Evolutionary conservation across 37 sponge, comb jelly and placozoan species (phyloP), one percentile per base, ranked within the genome.

Genomic region (Aplysina aerophoba): DNA sequence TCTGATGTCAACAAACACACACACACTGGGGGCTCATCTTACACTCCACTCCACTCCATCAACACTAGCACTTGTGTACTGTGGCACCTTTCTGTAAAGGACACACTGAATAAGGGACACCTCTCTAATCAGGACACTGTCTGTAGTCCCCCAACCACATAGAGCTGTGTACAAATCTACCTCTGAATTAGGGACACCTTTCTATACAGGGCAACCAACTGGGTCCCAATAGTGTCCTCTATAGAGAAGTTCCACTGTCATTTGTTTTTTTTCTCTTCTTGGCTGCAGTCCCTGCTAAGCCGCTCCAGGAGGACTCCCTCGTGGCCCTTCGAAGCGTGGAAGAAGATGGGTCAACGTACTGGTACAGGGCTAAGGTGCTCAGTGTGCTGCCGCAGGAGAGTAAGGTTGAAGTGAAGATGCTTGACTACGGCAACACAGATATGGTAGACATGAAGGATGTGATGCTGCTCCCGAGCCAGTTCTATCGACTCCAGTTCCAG

Each of bases 341-440:
- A 27, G 71, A 69, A 30, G 71, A 69, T 27, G 71, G 71, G 35
- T 34, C 35, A 2, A 16, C 34, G 1, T 69, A 69, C 71, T 69
- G 71, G 71, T 69, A 75, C 53, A 75, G 78, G 53, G 78, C 25
- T 2, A 75, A 75, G 53, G 54, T 75, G 12, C 44, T 5, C 11
- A 8, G 50, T 39, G 2, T 6, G 1, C 31, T 63, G 68, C 61
- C 27, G 36, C 33, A 21, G 14, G 66, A 83, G 25, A 68, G 35
- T 4, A 39, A 41, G 16, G 85, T 71, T 6, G 73, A 33, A 15
- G 34, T 84, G 13, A 31, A 72, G 24, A 84, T 81, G 30, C 87
- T 90, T 27, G 93, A 93, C 73, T 93, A 89, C 64, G 93, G 93
- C 20, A 89, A 93, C 84, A 73, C 37, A 24, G 85, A 87, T 37